A percentile compares a stretch with the other conserved stretches of the same genome.
These are phyloP conservation scores for Mythimna lalbum DNA, from an alignment of 2,888 invertebrate genomes.

Conservation along the genomic window DNA sequence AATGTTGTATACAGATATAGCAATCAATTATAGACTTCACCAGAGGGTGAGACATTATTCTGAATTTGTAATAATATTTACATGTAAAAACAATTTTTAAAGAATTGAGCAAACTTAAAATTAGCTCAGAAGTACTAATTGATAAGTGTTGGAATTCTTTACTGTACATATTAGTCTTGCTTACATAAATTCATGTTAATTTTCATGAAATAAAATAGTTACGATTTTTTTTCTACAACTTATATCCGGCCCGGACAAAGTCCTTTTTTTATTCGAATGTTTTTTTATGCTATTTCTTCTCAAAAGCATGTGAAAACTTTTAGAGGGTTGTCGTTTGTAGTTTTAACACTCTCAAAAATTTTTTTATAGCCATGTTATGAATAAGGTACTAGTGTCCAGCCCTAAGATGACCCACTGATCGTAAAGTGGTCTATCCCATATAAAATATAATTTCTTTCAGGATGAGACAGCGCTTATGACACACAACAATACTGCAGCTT, in stretches of 20 bases:
- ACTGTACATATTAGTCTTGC: neutral
- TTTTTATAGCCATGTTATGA: neutral
- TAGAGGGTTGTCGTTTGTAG: too few species aligned
- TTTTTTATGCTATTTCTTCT: neutral
- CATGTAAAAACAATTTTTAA: neutral
- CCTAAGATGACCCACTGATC: too few species aligned
- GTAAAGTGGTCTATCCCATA: neutral
- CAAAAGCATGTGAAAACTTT: too few species aligned
- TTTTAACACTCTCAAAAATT: neutral
- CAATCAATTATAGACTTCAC: neutral
- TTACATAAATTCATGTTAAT: neutral
- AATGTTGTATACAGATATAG: too few species aligned
- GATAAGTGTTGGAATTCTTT: neutral
- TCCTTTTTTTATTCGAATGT: neutral
- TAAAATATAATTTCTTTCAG: too few species aligned
- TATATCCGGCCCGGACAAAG: too few species aligned
- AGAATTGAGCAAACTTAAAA: conserved; percentile 17
- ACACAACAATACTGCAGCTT: too few species aligned
- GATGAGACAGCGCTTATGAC: too few species aligned
- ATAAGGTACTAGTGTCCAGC: neutral
- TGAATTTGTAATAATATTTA: neutral
- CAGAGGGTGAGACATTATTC: neutral
- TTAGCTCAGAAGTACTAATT: conserved; percentile 14
- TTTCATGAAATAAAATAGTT: neutral
- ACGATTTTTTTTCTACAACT: neutral